Evolutionary conservation across 2,888 invertebrate species (phyloP), one percentile per base, ranked within the genome.

Genomic region (Drosophila lacicola): DNA sequence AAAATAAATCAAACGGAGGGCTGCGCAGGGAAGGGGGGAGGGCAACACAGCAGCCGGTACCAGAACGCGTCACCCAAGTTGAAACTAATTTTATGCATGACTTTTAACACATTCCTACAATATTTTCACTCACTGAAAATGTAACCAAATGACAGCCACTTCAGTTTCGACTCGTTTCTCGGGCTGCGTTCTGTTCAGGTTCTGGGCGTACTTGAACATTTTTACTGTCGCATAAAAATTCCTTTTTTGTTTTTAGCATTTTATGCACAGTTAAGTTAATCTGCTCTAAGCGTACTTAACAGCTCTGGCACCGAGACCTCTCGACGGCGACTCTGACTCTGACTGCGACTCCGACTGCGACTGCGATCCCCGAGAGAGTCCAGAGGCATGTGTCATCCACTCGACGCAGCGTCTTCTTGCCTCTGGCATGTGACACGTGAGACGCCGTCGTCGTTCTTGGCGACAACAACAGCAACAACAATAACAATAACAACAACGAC

Each of bases 11-110:
- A 88, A 58, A 37, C 4, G n/a, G 42, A 10, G 0, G 42, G 11
- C 17, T 10, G 10, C 9, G 11, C 9, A 42, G 42, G 8, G 42
- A 33, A 19, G 41, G 39, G 41, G 39, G 14, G 11, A 36, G 44
- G 44, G 36, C 13, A 45, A 55, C 54, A 44, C 58, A 63, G 69
- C 58, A 65, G 67, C 45, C 36, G 67, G 49, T 54, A 54, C 19
- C 69, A 69, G 70, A 73, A 63, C 67, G 66, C 81, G 84, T 83
- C 87, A 84, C 73, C 78, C 85, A 78, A 85, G 88, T 82, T 72
- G 83, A 81, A 88, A 83, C 86, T 88, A 86, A 86, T 86, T 88
- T 86, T 88, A 88, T 88, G 88, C 85, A 88, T 85, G 85, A 88
- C 83, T 85, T 88, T 85, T 86, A 80, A 88, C 86, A 81, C 88